A percentile compares a stretch with the other conserved stretches of the same genome.
These are phyloP conservation scores for Drosophila aff. DNA, from an alignment of 1,140 invertebrate species.

Conservation along the genomic window DNA sequence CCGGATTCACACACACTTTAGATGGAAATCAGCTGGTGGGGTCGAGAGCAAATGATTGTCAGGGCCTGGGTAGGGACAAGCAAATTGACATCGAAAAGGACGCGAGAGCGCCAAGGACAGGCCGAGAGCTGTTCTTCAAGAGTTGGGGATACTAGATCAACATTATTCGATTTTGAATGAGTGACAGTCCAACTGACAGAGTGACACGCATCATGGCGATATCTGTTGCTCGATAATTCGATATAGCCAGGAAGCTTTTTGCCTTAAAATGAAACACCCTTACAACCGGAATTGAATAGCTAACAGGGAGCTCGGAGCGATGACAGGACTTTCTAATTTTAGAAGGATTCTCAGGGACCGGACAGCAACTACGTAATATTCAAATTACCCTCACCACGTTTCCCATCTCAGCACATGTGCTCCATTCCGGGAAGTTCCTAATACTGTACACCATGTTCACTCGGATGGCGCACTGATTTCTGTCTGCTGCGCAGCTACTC, in stretches of 20 bases:
- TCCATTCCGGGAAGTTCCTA: background rate
- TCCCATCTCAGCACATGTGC: background rate
- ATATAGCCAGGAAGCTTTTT: conserved; percentile 43
- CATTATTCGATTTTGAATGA: conserved; percentile 72
- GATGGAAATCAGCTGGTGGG: conserved; percentile 67
- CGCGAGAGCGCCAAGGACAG: conserved; percentile 39
- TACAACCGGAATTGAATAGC: conserved; percentile 1
- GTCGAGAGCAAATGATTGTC: conserved; percentile 66
- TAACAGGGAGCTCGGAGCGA: background rate
- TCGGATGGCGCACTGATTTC: conserved; percentile 37
- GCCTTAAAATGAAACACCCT: conserved; percentile 43
- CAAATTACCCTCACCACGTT: background rate
- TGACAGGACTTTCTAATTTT: conserved; percentile 39
- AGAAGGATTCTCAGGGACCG: conserved; percentile 9
- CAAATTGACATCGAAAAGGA: conserved; percentile 70
- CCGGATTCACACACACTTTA: conserved; percentile 54
- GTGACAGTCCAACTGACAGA: conserved; percentile 47
- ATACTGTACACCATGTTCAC: background rate
- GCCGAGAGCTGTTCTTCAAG: conserved; percentile 6
- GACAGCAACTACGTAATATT: conserved; percentile 24
- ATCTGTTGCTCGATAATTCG: conserved; percentile 47
- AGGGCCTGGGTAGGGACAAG: conserved; percentile 61
- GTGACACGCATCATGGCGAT: conserved; percentile 41
- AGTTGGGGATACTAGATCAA: conserved; percentile 63
- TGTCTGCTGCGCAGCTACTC: conserved; percentile 52